Conservation (phyloP, 2,797 vertebrate genomes). For the Leontocebus nigricollis region DNA sequence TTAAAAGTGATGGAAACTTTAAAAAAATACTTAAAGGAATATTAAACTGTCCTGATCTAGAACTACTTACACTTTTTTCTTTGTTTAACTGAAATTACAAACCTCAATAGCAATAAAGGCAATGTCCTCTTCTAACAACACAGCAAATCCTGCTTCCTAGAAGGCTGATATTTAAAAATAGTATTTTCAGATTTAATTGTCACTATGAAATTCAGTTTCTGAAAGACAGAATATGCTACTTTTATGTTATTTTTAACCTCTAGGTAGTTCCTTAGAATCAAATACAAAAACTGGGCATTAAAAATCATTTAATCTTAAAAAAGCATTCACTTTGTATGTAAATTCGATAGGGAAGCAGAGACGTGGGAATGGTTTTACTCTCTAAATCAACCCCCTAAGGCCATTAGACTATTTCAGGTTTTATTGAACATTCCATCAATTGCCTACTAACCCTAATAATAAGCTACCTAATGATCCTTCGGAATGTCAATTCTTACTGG, state of each 20-base stretch:
- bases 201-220: neutral
- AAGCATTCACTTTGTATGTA: conserved; percentile 67
- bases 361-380: conserved; percentile 16
- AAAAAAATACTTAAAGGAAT: neutral
- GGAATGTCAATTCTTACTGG: conserved; percentile 13
- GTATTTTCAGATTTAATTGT: neutral
- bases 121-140: neutral
- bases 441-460: conserved; percentile 69
- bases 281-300: conserved; percentile 47
- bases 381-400: conserved; percentile 53
- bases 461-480: conserved; percentile 45
- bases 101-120: neutral
- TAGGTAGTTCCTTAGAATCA: conserved; percentile 50
- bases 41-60: neutral
- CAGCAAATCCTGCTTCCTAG: neutral
- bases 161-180: neutral
- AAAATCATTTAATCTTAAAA: conserved; percentile 60
- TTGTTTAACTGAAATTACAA: neutral
- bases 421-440: conserved; percentile 69
- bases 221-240: neutral
- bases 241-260: neutral
- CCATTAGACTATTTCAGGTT: conserved; percentile 40
- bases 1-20: neutral
- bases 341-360: conserved; percentile 61
- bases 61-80: neutral